Conservation (phyloP, 2,113 vertebrate species). For the Petaurus breviceps region DNA sequence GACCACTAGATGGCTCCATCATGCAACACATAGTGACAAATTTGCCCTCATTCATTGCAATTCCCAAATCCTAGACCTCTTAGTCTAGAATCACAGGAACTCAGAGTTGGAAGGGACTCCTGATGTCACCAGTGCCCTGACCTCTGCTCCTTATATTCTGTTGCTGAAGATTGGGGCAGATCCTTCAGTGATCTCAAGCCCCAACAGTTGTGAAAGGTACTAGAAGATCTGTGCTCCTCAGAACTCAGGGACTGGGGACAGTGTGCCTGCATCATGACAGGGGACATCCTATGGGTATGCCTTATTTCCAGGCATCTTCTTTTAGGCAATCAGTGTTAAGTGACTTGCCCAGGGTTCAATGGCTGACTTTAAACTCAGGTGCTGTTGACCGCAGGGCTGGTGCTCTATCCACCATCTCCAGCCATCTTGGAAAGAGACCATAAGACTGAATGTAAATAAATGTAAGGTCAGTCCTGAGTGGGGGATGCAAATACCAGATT, state of each 20-base stretch:
- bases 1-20: constrained; percentile 74
- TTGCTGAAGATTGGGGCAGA: neutral
- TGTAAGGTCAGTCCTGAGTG: neutral
- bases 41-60: neutral
- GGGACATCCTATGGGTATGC: neutral
- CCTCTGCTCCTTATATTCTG: neutral
- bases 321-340: neutral
- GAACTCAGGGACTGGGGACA: neutral
- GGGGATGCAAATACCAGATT: neutral
- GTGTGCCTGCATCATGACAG: neutral
- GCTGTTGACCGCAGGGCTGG: neutral
- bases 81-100: neutral
- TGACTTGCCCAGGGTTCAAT: neutral
- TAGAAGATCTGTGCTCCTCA: neutral
- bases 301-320: too few species aligned
- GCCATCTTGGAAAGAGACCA: neutral
- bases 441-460: neutral
- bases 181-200: neutral
- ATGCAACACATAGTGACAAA: constrained; percentile 43
- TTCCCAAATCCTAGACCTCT: neutral
- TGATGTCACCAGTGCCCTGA: neutral
- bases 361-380: neutral
- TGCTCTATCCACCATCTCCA: neutral
- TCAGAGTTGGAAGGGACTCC: neutral
- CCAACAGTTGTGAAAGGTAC: too few species aligned